Evolutionary conservation across 1,140 invertebrate species (phyloP).

Genomic region (Nasonia vitripennis): DNA sequence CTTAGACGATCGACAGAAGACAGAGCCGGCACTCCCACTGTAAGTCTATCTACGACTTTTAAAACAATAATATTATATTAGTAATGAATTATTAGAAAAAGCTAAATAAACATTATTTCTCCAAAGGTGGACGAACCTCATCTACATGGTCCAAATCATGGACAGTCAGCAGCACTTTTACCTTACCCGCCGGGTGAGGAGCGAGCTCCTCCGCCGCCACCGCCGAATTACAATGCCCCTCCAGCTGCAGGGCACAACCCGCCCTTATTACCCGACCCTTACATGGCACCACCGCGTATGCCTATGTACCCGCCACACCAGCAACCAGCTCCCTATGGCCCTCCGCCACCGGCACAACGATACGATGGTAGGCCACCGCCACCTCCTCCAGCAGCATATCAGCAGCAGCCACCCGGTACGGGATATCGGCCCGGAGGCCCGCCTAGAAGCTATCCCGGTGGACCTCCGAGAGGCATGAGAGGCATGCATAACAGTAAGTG

Average conservation of each 20-base stretch:
- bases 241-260: conserved; percentile 62
- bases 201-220: conserved; percentile 69
- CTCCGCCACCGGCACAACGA: conserved; percentile 67
- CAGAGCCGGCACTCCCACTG: conserved; percentile 82
- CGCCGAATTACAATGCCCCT: conserved; percentile 53
- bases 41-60: conserved; percentile 69
- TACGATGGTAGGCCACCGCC: conserved; percentile 61
- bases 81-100: neutral
- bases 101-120: conserved; percentile 21
- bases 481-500: conserved; percentile 67
- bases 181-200: conserved; percentile 73
- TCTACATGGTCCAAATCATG: conserved; percentile 63
- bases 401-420: conserved; percentile 60
- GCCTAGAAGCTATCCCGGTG: conserved; percentile 68
- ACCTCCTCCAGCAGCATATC: conserved; percentile 63
- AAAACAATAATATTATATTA: neutral
- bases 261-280: conserved; percentile 70
- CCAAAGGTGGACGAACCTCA: conserved; percentile 72
- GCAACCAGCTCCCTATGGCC: conserved; percentile 63
- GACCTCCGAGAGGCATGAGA: conserved; percentile 69
- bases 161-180: conserved; percentile 64
- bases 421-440: conserved; percentile 66
- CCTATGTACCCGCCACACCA: conserved; percentile 68
- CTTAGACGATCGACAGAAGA: conserved; percentile 76
- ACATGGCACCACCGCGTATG: conserved; percentile 70